Evolutionary conservation across 2,113 vertebrate species (phyloP), one percentile per base, ranked within the genome.

Genomic region (Stomatorhinus ivindoensis): DNA sequence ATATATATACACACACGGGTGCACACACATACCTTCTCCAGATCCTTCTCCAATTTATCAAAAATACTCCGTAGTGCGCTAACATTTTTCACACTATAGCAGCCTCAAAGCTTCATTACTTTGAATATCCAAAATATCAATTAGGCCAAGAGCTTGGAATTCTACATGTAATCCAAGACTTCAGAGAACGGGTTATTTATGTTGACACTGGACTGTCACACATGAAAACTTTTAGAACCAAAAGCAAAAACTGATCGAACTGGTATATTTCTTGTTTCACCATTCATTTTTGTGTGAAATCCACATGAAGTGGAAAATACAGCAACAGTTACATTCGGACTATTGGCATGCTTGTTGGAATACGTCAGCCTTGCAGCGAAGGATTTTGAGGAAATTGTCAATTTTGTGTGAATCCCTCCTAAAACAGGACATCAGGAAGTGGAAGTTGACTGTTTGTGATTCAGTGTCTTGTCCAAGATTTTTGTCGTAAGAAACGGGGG

Each of bases 341-440:
- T 95, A 96, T 92, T 94, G 90, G 31, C 95, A 93, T 0, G n/a
- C 39, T 21, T 24, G 31, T 8, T 92, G 91, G 91, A 88, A 58
- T 91, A 92, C 93, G 2, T 94, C 87, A 0, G 94, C 92, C 27
- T 95, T 92, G 89, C 96, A 96, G 50, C 95, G 95, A 0, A 96
- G 93, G 39, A 96, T 94, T 89, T 96, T 96, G 44, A 96, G 93
- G 92, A 96, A 96, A 90, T 94, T 96, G 92, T 96, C 96, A 0
- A 96, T 96, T 92, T 96, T 96, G 93, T 96, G 95, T 1, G 96
- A 96, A 90, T 96, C 96, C 4, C 96, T 93, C 42, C 95, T 94
- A 85, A 96, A 95, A 89, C 96, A 96, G 87, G 95, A 96, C 92
- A 96, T 47, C 88, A 96, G 94, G 91, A 95, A 96, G 35, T 96